Percentiles rank a stretch among this genome's conserved stretches.
phyloP scores from a whole-genome alignment of 2,113 vertebrate species.

The Epinephelus moara region DNA sequence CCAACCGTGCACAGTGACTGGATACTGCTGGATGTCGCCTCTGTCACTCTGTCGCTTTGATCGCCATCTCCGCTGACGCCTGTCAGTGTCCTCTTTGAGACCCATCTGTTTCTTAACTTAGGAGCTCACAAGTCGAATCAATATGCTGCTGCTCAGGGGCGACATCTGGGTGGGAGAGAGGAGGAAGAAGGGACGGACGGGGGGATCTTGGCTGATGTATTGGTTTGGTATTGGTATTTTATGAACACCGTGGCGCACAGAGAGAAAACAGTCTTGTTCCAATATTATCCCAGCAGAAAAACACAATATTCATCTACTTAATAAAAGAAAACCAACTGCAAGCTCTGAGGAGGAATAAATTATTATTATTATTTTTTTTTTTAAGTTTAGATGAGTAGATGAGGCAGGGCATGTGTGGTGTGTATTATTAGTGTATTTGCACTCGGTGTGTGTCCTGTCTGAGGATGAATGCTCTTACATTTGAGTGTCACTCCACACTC shows the following conservation, averaged over 20 bases:
- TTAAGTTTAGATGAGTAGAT: not conserved
- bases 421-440: constrained; percentile 24
- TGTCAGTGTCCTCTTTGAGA: constrained; percentile 49
- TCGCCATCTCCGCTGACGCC: not conserved
- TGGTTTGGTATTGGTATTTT: not conserved
- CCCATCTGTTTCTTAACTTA: constrained; percentile 36
- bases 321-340: constrained; percentile 26
- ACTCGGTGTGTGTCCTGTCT: constrained; percentile 41
- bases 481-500: not conserved
- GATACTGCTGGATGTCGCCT: constrained; percentile 29
- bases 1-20: constrained; percentile 3
- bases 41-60: constrained; percentile 21
- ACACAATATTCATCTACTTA: not conserved
- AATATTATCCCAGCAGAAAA: constrained; percentile 16
- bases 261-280: not conserved
- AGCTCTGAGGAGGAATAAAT: not conserved
- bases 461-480: constrained; percentile 10
- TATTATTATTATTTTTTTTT: no score
- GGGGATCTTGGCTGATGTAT: not conserved
- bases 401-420: not conserved
- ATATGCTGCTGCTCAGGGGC: constrained; percentile 11
- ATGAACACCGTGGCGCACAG: not conserved
- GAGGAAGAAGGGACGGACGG: no score
- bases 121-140: constrained; percentile 26
- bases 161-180: not conserved